phyloP scores from a whole-genome alignment of 2,797 vertebrate species.

The Galaxias olidus region DNA sequence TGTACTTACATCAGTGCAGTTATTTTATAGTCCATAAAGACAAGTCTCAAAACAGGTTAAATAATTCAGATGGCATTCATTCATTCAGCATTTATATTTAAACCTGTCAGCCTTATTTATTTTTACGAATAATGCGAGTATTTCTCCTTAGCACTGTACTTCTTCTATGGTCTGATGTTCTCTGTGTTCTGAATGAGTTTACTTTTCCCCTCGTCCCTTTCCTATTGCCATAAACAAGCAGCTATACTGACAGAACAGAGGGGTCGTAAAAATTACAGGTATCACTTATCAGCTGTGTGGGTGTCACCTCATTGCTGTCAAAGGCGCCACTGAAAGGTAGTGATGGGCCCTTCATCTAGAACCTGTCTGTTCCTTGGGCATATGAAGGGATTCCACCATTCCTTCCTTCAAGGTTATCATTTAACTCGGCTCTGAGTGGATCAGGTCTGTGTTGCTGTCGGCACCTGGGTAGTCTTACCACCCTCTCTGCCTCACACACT shows the following conservation, averaged over 20 bases:
- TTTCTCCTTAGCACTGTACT: no score
- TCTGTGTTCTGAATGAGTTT: no score
- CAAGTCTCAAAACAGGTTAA: no score
- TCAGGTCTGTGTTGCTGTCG: constrained; percentile 71
- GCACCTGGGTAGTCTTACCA: constrained; percentile 79
- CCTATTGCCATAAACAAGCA: constrained; percentile 71
- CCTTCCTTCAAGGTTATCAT: constrained; percentile 84
- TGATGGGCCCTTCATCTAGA: constrained; percentile 71
- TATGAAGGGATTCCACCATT: constrained; percentile 74
- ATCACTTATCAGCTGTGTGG: constrained; percentile 82
- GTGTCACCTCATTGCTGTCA: constrained; percentile 70
- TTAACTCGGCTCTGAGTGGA: constrained; percentile 70
- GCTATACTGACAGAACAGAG: constrained; percentile 71
- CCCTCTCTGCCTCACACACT: constrained; percentile 56
- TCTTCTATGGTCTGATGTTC: no score
- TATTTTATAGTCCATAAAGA: no score
- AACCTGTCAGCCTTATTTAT: no score
- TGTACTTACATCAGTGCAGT: no score
- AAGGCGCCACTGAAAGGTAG: constrained; percentile 77
- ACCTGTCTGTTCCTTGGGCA: constrained; percentile 74
- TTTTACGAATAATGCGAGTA: no score
- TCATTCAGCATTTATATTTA: no score
- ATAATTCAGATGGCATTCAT: no score
- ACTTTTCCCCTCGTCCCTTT: neutral
- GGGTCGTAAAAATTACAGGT: constrained; percentile 81